phyloP scores from a whole-genome alignment of 2,113 vertebrate genomes.

The Sander lucioperca region DNA sequence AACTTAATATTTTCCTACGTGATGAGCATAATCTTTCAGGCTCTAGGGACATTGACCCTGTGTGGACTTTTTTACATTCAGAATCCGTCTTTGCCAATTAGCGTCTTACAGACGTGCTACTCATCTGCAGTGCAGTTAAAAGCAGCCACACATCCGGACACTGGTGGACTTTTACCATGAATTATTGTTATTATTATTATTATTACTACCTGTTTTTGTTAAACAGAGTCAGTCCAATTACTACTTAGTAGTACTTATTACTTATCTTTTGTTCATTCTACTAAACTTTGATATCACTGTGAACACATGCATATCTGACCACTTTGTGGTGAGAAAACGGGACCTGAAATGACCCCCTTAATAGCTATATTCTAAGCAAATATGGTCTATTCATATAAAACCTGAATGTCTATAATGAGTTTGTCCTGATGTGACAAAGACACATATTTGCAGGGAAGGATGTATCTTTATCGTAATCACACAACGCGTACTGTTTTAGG shows the following conservation, averaged over 20 bases:
- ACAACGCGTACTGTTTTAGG: not conserved
- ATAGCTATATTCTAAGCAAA: not conserved
- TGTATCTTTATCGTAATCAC: not conserved
- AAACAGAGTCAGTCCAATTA: not conserved
- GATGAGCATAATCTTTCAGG: not conserved
- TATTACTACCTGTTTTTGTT: not conserved
- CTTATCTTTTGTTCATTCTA: not conserved
- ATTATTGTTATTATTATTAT: too few species aligned
- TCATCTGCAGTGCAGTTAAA: constrained; percentile 13
- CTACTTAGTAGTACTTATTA: too few species aligned
- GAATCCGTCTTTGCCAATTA: constrained; percentile 19
- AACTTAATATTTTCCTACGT: constrained; percentile 22
- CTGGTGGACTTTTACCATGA: not conserved
- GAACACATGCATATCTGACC: not conserved
- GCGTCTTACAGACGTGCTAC: constrained; percentile 5
- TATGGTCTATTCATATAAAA: not conserved
- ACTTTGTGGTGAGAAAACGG: not conserved
- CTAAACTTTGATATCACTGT: not conserved
- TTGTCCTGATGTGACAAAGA: constrained; percentile 14
- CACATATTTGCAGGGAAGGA: not conserved
- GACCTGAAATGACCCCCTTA: not conserved
- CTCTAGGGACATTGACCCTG: not conserved
- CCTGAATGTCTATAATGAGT: not conserved
- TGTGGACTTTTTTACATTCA: not conserved
- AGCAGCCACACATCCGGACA: not conserved